phyloP scores from a whole-genome alignment of 2,797 vertebrate genomes.

The Heteromormyrus szaboi region DNA sequence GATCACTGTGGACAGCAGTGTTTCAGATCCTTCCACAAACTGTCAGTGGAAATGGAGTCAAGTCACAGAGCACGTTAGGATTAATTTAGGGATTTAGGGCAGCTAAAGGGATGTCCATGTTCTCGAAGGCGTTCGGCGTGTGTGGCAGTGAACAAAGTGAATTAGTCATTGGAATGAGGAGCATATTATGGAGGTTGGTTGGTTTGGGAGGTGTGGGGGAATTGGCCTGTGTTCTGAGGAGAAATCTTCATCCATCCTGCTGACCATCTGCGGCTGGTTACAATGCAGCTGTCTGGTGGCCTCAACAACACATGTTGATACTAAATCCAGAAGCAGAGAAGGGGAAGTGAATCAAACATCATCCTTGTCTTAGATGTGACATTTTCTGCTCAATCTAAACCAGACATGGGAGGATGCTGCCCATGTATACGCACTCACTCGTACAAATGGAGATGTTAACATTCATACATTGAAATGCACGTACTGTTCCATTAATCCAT shows the following conservation, averaged over 20 bases:
- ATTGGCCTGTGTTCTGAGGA: slow-evolving; percentile 36
- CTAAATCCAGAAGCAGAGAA: slow-evolving; percentile 61
- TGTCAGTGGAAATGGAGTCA: background rate
- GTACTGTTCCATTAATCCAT: background rate
- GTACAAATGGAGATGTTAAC: background rate
- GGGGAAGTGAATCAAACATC: slow-evolving; percentile 67
- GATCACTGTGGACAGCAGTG: background rate
- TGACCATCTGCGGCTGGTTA: slow-evolving; percentile 77
- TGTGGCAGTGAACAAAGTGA: slow-evolving; percentile 44
- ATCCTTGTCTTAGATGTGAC: slow-evolving; percentile 65
- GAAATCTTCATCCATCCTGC: slow-evolving; percentile 49
- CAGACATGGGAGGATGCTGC: slow-evolving; percentile 30
- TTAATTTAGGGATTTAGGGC: background rate
- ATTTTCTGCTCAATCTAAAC: slow-evolving; percentile 58
- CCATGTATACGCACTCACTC: background rate
- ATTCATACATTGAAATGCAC: background rate
- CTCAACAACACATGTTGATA: slow-evolving; percentile 66
- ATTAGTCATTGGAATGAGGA: slow-evolving; percentile 55
- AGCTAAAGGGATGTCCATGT: background rate
- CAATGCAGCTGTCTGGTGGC: slow-evolving; percentile 67
- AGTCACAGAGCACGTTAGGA: background rate
- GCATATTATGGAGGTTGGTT: slow-evolving; percentile 44
- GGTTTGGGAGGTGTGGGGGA: slow-evolving; percentile 9
- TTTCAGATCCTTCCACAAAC: background rate
- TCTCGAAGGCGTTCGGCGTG: background rate